Percentiles rank a stretch among this genome's conserved stretches.
Evolutionary conservation across 2,888 invertebrate genomes (phyloP).

Genomic region (Mesorhabditis sp.): DNA sequence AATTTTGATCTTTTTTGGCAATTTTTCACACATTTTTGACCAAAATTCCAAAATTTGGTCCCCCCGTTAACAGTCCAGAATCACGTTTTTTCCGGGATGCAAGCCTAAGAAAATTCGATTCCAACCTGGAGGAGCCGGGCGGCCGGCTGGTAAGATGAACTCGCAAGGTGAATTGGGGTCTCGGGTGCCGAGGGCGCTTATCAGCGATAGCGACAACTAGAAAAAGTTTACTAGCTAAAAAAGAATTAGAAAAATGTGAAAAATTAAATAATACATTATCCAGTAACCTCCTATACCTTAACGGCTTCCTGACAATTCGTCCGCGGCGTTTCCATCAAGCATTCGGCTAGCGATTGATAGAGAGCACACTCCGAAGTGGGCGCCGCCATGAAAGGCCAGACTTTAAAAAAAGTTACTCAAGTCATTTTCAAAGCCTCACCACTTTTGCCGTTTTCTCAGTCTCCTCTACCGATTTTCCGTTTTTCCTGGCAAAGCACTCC

Average conservation of each 20-base stretch:
- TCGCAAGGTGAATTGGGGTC: not conserved
- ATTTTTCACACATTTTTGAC: too few relatives aligned
- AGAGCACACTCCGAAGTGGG: conserved; percentile 29
- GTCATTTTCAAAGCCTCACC: not conserved
- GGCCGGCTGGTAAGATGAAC: not conserved
- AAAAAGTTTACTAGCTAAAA: too few relatives aligned
- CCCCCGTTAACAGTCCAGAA: too few relatives aligned
- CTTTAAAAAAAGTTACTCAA: not conserved
- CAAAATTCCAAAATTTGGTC: too few relatives aligned
- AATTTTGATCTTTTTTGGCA: too few relatives aligned
- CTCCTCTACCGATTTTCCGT: not conserved
- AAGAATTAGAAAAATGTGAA: too few relatives aligned
- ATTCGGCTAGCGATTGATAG: conserved; percentile 34
- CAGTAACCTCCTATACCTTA: conserved; percentile 13
- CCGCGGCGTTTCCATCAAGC: conserved; percentile 27
- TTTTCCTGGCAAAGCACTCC: conserved; percentile 6
- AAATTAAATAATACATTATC: too few relatives aligned
- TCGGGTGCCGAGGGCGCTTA: not conserved
- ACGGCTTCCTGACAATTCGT: conserved; percentile 29
- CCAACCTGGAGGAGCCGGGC: conserved; percentile 10
- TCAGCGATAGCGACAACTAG: not conserved
- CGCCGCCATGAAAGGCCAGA: not conserved
- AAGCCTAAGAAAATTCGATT: too few relatives aligned
- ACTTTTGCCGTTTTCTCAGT: not conserved
- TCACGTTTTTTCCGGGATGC: too few relatives aligned